These are phyloP conservation scores for Isichthys henryi DNA, from an alignment of 2,113 vertebrate species.

Conservation along the genomic window DNA sequence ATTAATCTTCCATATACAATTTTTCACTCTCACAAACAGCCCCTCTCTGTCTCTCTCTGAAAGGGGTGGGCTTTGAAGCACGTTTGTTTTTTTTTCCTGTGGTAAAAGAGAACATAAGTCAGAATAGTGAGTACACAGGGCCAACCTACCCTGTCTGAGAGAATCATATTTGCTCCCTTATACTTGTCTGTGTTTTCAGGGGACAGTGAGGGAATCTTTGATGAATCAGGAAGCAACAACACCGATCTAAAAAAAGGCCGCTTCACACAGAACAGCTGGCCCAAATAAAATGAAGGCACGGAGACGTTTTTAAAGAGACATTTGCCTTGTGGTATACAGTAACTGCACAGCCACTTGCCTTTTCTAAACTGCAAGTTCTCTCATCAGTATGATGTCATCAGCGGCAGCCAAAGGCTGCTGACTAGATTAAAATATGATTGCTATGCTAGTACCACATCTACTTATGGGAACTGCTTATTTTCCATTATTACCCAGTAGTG, in stretches of 20 bases:
- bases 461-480: slow-evolving; percentile 94
- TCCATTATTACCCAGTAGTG: slow-evolving; percentile 46
- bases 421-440: not conserved
- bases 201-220: not conserved
- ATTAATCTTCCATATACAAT: not conserved
- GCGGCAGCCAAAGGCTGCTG: slow-evolving; percentile 75
- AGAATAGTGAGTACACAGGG: not conserved
- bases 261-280: slow-evolving; percentile 8
- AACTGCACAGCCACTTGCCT: slow-evolving; percentile 67
- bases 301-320: not conserved
- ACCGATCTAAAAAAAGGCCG: not conserved
- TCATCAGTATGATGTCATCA: slow-evolving; percentile 95
- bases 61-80: not conserved
- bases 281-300: not conserved
- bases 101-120: too few species aligned
- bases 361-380: slow-evolving; percentile 94
- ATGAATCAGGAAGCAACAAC: slow-evolving; percentile 1
- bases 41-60: not conserved
- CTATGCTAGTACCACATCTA: slow-evolving; percentile 79
- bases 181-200: not conserved
- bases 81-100: too few species aligned
- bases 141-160: not conserved
- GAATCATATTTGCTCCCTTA: not conserved
- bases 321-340: not conserved
- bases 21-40: not conserved